Evolutionary conservation across 2,888 invertebrate species (phyloP), one percentile per base, ranked within the genome.

Genomic region (Xanthostigma xanthostigma): DNA sequence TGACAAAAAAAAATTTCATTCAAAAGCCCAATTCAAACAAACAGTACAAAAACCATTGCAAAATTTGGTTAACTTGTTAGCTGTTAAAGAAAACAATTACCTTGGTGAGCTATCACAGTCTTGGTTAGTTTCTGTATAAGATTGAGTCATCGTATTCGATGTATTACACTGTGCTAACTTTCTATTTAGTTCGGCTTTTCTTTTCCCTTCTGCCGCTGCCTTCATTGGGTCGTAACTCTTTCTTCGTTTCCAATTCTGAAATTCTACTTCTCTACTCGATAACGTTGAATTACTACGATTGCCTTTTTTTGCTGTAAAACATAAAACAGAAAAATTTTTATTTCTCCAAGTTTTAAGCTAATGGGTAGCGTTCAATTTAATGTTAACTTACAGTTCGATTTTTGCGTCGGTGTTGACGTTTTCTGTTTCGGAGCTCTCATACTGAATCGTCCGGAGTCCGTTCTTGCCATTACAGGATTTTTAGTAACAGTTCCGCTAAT

Each of bases 191-290:
- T 74, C 74, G 43, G 75, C 76, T 60, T 77, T 79, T 59, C 76
- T 77, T 59, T 77, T 81, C 27, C 86, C 92, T 63, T 92, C 90
- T 14, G 89, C 89, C 0, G 93, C 94, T 0, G 94, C 90, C 64
- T 85, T 88, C 78, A 90, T 83, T 34, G 95, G 95, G 70, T 96
- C 93, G 68, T 96, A 96, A 57, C 88, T 91, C 59, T 94, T 94
- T 53, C 96, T 74, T 50, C 95, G 76, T 63, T 93, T 90, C 95
- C 95, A 96, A 70, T 94, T 94, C 65, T 91, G 91, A 72, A 91
- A 81, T 61, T 90, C 87, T 9, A 82, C 80, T 66, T 92, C 91
- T 64, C 84, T 80, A 41, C 81, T 73, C 1, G 83, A 81, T 5
- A 84, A 66, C 0, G 83, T 81, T 34, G 84, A 84, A 60, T 77